Base-by-base conservation (phyloP, 2,113 vertebrate species). In the Neogobius melanostomus region DNA sequence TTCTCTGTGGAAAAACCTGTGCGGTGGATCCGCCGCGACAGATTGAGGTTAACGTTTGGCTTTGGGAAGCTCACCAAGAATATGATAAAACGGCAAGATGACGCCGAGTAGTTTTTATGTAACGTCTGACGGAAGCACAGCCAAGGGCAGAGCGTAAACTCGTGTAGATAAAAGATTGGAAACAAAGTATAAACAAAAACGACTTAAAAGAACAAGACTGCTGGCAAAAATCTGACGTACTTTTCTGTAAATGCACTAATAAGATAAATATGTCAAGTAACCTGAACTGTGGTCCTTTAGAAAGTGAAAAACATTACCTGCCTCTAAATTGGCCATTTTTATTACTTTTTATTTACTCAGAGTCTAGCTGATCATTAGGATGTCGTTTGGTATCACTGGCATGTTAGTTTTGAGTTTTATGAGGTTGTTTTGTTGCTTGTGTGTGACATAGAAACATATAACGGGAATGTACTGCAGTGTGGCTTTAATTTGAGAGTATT, bases 1-100 rank as follows among this genome's bases (percentile, higher is more conserved):
- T 69, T 1, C 78, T 80, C 76, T 21, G 11, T 47, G 71, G 74
- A 80, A 77, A 61, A 86, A 85, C 80, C 74, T 83, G 68, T 6
- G 15, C 8, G 15, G 72, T 54, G 59, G 60, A 84, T 84, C 73
- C 57, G 77, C 76, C 7, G 7, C 62, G 86, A 90, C 86, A 87
- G 86, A 88, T 87, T 83, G 74, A 61, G 88, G 86, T 83, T 86
- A 79, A 77, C 21, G 11, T 66, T 66, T 76, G 70, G 59, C 82
- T 84, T 82, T 43, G 81, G 48, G 74, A 84, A 62, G 54, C 65
- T 57, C 46, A 51, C 6, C 75, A 81, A 54, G 64, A 82, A 80
- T 47, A 36, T 67, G 68, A 45, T 46, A 71, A 66, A 74, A 60
- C 0, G 28, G 54, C 43, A 46, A 54, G n/a, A 80, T 69, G 71